Conservation (phyloP, 2,797 vertebrate genomes). For the Cuculus canorus region DNA sequence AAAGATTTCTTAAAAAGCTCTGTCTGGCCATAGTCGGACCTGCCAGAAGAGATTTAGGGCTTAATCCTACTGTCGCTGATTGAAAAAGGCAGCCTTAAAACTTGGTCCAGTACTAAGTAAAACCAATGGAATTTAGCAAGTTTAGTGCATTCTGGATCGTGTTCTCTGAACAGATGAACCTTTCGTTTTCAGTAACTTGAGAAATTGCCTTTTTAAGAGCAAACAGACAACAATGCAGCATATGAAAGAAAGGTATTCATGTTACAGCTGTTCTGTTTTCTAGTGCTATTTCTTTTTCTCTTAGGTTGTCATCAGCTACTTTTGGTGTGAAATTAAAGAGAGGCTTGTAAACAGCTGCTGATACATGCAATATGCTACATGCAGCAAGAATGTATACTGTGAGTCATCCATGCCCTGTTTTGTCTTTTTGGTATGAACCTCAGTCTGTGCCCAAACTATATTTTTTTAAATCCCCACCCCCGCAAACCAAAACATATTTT, state of each 20-base stretch:
- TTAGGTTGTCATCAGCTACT: not conserved
- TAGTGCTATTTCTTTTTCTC: not conserved
- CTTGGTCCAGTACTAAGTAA: not conserved
- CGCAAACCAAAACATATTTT: not conserved
- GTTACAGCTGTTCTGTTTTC: not conserved
- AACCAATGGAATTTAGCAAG: not conserved
- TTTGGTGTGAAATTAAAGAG: constrained; percentile 43
- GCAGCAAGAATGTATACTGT: not conserved
- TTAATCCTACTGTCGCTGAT: not conserved
- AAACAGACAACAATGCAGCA: not conserved
- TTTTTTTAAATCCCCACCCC: rapidly evolving
- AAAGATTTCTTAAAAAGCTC: not conserved
- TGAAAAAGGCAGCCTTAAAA: not conserved
- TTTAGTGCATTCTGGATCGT: not conserved
- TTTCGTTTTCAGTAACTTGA: not conserved
- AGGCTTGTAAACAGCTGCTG: constrained; percentile 14
- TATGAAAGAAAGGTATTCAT: not conserved
- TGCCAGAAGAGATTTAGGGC: not conserved
- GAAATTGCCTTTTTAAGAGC: not conserved
- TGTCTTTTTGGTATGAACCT: constrained; percentile 19
- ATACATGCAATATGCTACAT: not conserved
- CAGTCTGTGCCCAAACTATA: not conserved
- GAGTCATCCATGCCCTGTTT: constrained; percentile 47
- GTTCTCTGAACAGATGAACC: not conserved
- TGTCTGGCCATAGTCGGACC: not conserved